Evolutionary conservation across 2,113 vertebrate genomes (phyloP).

Genomic region (Sigmodon hispidus): DNA sequence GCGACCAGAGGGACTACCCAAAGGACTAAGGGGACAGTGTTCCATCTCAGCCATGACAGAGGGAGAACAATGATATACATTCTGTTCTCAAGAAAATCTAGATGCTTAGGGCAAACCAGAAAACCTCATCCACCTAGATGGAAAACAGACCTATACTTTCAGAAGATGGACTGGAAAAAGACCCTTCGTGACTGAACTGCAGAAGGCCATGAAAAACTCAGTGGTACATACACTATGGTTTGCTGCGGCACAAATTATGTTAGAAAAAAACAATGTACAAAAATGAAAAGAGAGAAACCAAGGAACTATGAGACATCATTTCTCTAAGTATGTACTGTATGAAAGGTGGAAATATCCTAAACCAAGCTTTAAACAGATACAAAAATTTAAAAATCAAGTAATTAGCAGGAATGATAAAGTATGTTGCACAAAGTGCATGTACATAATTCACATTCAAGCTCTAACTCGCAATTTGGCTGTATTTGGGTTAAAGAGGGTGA

Average conservation of each 20-base stretch:
- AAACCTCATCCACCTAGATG: background rate
- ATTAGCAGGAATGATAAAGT: background rate
- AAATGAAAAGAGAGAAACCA: background rate
- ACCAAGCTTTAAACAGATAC: background rate
- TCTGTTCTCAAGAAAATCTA: slow-evolving; percentile 25
- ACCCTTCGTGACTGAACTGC: background rate
- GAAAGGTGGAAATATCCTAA: background rate
- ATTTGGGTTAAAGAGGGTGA: background rate
- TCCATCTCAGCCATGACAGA: background rate
- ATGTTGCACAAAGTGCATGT: background rate
- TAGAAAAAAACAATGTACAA: background rate
- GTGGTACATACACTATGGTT: background rate
- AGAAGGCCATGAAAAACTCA: background rate
- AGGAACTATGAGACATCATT: background rate
- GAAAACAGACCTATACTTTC: background rate
- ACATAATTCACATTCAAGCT: background rate
- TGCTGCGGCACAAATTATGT: background rate
- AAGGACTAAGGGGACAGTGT: background rate
- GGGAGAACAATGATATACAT: background rate
- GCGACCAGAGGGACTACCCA: background rate
- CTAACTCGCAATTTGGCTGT: no score
- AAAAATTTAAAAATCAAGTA: slow-evolving; percentile 16
- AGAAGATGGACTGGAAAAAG: background rate
- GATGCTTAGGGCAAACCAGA: background rate
- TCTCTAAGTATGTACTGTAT: background rate